Conservation (phyloP, 2,113 vertebrate genomes). For the Ammospiza nelsoni region DNA sequence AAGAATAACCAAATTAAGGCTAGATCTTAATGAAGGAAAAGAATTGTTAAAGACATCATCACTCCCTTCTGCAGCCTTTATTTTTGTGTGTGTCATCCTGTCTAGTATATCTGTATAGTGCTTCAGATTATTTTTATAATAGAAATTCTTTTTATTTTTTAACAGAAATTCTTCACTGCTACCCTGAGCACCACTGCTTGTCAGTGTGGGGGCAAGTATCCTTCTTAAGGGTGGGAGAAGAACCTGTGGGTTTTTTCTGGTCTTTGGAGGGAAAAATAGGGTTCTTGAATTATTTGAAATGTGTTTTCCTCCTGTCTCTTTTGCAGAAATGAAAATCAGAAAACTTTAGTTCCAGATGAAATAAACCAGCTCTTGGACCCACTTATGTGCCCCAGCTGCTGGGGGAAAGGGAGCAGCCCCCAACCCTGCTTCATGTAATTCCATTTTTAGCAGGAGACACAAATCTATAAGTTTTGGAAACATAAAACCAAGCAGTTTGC, state of each 20-base stretch:
- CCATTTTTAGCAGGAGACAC: background rate
- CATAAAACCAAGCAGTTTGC: background rate
- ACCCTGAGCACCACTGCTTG: background rate
- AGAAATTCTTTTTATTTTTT: no score
- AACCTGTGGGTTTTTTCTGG: accelerated
- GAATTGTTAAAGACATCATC: background rate
- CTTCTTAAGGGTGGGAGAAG: background rate
- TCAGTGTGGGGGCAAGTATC: background rate
- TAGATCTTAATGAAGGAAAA: background rate
- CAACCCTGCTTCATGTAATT: background rate
- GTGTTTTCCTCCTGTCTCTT: accelerated
- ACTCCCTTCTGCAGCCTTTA: background rate
- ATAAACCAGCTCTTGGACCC: background rate
- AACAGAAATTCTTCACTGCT: background rate
- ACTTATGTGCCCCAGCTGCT: background rate
- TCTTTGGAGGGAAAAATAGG: background rate
- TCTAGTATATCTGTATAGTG: background rate
- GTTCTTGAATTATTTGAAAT: background rate
- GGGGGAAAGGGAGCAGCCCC: background rate
- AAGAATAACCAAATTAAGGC: background rate
- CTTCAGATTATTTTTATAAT: background rate
- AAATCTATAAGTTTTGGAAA: background rate
- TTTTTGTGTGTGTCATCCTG: background rate
- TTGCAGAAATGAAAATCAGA: background rate
- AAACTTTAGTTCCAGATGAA: background rate